These are phyloP conservation scores for Pentamera pediparva DNA, from an alignment of 53 echinoderm and acorn worm genomes.

Conservation along the genomic window DNA sequence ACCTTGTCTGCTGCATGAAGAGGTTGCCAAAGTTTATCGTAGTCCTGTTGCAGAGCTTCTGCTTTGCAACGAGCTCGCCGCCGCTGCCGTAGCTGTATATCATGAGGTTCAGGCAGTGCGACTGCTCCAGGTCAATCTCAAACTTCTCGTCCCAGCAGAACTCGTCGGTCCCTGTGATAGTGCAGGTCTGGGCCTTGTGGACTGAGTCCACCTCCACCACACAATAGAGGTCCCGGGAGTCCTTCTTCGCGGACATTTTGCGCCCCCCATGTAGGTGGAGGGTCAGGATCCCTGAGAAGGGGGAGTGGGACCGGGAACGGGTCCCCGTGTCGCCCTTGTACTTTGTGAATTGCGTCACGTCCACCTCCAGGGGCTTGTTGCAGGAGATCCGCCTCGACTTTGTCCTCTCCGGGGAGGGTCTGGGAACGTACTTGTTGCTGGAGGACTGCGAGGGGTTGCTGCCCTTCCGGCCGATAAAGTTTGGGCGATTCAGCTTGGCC, in stretches of 20 bases:
- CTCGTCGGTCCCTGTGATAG: conserved; percentile 76
- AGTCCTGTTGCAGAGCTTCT: conserved; percentile 84
- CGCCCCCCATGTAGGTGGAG: conserved; percentile 91
- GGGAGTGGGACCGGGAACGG: conserved; percentile 55
- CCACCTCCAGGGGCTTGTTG: conserved; percentile 86
- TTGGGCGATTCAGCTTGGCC: conserved; percentile 59
- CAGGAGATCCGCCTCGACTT: conserved; percentile 67
- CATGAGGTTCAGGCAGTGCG: conserved; percentile 79
- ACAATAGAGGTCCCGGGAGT: conserved; percentile 81
- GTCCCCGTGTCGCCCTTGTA: conserved; percentile 82
- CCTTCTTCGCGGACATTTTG: conserved; percentile 79
- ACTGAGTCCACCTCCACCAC: conserved; percentile 92
- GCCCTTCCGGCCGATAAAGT: conserved; percentile 56
- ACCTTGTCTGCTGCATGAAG: conserved; percentile 56
- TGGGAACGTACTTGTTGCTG: conserved; percentile 67
- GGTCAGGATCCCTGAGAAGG: conserved; percentile 82
- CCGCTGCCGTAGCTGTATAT: conserved; percentile 83
- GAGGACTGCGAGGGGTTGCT: conserved; percentile 43
- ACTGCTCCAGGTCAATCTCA: conserved; percentile 91
- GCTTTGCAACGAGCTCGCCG: conserved; percentile 46
- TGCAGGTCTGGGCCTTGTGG: conserved; percentile 96
- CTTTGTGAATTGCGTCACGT: conserved; percentile 74
- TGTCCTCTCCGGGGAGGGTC: conserved; percentile 74
- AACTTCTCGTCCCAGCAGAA: conserved; percentile 98
- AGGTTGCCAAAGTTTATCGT: conserved; percentile 72